These are phyloP conservation scores for Ctenochaetus hawaiiensis DNA, from an alignment of 2,797 vertebrate genomes.

Conservation along the genomic window DNA sequence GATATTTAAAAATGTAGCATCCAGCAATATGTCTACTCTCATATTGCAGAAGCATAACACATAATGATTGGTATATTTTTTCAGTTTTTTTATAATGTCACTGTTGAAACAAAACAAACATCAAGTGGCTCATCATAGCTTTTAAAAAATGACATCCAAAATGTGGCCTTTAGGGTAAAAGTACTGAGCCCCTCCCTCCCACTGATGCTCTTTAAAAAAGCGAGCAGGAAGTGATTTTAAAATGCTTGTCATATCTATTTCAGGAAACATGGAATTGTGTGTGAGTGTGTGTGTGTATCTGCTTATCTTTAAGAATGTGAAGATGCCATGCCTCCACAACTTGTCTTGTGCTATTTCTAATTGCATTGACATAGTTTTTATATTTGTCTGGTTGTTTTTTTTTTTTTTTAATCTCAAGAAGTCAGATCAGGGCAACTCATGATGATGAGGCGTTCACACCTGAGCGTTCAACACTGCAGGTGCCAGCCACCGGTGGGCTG, in stretches of 20 bases:
- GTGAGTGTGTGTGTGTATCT: slow-evolving; percentile 15
- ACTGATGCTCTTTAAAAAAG: slow-evolving; percentile 42
- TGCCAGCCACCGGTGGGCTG: background rate
- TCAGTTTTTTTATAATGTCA: slow-evolving; percentile 37
- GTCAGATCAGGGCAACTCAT: background rate
- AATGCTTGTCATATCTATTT: slow-evolving; percentile 64
- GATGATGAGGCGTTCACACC: background rate
- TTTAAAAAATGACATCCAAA: slow-evolving; percentile 56
- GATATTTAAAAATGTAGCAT: slow-evolving; percentile 31
- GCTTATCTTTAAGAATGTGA: slow-evolving; percentile 10
- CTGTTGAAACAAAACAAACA: slow-evolving; percentile 59
- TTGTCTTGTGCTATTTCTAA: slow-evolving; percentile 23
- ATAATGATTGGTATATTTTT: slow-evolving; percentile 46
- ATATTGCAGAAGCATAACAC: slow-evolving; percentile 31
- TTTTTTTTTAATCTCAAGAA: background rate
- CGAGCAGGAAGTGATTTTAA: slow-evolving; percentile 47
- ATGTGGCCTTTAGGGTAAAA: slow-evolving; percentile 48
- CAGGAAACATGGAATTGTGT: slow-evolving; percentile 50
- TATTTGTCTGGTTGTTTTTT: slow-evolving; percentile 16
- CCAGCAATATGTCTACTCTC: slow-evolving; percentile 40
- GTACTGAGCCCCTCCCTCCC: slow-evolving; percentile 22
- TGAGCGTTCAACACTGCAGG: background rate
- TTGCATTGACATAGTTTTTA: slow-evolving; percentile 19
- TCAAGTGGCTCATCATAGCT: slow-evolving; percentile 51
- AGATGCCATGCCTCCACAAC: slow-evolving; percentile 3